Evolutionary conservation across 2,113 vertebrate genomes (phyloP).

Genomic region (Epinephelus moara): DNA sequence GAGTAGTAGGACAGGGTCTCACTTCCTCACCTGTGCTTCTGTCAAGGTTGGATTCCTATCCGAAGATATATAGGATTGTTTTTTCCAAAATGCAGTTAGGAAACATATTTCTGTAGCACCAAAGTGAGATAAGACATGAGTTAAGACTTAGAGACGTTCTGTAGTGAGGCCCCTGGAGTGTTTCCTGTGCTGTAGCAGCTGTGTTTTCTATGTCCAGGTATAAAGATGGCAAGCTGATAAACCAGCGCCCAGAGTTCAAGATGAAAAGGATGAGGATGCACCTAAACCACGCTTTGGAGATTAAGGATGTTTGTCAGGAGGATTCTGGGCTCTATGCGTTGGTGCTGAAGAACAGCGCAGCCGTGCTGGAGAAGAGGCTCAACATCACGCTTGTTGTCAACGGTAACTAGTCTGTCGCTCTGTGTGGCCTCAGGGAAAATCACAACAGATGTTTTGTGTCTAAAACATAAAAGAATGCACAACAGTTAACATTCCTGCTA

Average conservation of each 20-base stretch:
- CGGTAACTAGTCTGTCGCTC: slow-evolving; percentile 82
- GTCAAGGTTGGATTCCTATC: too few relatives aligned
- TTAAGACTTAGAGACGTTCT: too few relatives aligned
- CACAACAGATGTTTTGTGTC: neutral
- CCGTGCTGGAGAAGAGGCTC: slow-evolving; percentile 86
- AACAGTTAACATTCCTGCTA: neutral
- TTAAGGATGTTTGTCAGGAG: slow-evolving; percentile 91
- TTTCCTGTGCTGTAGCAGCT: slow-evolving; percentile 12
- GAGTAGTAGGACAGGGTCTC: too few relatives aligned
- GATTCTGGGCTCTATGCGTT: slow-evolving; percentile 90
- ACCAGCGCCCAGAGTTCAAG: slow-evolving; percentile 82
- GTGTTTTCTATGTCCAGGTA: slow-evolving; percentile 84
- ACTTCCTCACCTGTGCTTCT: too few relatives aligned
- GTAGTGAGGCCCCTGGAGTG: too few relatives aligned
- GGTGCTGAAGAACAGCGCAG: slow-evolving; percentile 88
- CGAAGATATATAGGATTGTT: too few relatives aligned
- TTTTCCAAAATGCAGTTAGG: too few relatives aligned
- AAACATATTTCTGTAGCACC: too few relatives aligned
- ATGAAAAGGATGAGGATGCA: slow-evolving; percentile 85
- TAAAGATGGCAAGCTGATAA: slow-evolving; percentile 91
- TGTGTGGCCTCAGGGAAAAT: neutral
- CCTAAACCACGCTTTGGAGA: slow-evolving; percentile 89
- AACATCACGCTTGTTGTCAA: slow-evolving; percentile 92
- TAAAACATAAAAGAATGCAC: neutral
- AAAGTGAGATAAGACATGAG: too few relatives aligned